phyloP scores from a whole-genome alignment of 2,113 vertebrate genomes.

The Riparia riparia region DNA sequence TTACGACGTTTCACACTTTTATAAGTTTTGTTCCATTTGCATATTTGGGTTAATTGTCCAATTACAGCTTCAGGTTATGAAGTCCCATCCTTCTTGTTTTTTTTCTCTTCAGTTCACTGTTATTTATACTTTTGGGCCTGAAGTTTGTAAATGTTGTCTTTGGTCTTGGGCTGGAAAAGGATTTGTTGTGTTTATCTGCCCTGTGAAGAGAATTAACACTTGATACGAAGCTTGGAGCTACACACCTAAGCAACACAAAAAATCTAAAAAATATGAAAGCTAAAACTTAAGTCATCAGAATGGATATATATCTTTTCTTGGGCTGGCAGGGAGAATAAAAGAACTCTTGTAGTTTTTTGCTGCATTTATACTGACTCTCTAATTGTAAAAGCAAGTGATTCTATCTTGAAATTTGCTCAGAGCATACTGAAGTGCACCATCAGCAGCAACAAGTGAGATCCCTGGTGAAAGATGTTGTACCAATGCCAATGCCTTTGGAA shows the following conservation, averaged over 20 bases:
- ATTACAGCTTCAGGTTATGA: not conserved
- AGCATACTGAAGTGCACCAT: not conserved
- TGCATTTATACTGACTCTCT: not conserved
- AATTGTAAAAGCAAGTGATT: not conserved
- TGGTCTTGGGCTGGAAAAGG: not conserved
- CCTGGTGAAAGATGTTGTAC: not conserved
- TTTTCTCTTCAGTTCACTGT: not conserved
- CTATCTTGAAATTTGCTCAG: not conserved
- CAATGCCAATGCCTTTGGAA: not conserved
- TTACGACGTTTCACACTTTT: not conserved
- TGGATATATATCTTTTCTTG: not conserved
- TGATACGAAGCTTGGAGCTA: not conserved
- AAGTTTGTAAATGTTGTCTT: not conserved
- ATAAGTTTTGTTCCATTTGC: not conserved
- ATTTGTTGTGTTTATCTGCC: not conserved
- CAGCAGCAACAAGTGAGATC: not conserved
- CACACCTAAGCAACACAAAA: not conserved
- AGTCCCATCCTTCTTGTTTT: not conserved
- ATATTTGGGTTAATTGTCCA: not conserved
- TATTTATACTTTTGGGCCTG: not conserved
- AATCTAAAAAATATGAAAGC: not conserved
- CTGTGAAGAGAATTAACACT: not conserved
- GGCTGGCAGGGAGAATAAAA: not conserved
- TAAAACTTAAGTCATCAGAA: not conserved
- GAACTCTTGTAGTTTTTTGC: not conserved